Conservation (phyloP, 2,797 vertebrate species). For the Rhabdomys pumilio region DNA sequence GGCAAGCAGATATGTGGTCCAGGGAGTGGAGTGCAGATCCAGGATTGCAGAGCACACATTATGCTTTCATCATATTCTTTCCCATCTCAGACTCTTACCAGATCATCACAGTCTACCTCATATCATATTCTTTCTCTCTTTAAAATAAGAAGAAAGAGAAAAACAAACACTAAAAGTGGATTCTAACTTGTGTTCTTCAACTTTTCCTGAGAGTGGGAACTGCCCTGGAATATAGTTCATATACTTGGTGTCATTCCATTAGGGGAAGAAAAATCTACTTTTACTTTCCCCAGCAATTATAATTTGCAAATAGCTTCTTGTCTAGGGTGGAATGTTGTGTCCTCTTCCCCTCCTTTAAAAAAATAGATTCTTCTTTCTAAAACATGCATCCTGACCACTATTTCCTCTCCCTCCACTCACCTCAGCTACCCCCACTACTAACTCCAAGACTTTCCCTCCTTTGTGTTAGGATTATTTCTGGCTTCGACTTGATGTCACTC, state of each 20-base stretch:
- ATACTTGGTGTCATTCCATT: not conserved
- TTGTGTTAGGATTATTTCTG: not conserved
- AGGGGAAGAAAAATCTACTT: too few relatives aligned
- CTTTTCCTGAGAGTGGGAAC: not conserved
- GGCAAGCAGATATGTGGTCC: not conserved
- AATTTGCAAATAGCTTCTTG: not conserved
- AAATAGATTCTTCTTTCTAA: not conserved
- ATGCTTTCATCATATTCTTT: not conserved
- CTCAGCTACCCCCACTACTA: not conserved
- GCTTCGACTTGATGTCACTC: not conserved
- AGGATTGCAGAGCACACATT: not conserved
- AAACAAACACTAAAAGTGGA: not conserved
- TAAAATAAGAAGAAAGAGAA: not conserved
- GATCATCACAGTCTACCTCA: not conserved
- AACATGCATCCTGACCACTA: not conserved
- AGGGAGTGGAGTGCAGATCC: not conserved
- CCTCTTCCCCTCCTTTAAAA: too few relatives aligned
- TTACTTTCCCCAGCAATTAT: not conserved
- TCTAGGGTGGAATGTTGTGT: not conserved
- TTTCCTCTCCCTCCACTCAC: not conserved
- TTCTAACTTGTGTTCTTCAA: not conserved
- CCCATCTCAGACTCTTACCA: not conserved
- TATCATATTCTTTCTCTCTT: not conserved
- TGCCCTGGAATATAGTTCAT: not conserved
- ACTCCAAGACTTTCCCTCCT: not conserved